These are phyloP conservation scores for Hipposideros armiger DNA, from an alignment of 2,113 vertebrate species.

Conservation along the genomic window DNA sequence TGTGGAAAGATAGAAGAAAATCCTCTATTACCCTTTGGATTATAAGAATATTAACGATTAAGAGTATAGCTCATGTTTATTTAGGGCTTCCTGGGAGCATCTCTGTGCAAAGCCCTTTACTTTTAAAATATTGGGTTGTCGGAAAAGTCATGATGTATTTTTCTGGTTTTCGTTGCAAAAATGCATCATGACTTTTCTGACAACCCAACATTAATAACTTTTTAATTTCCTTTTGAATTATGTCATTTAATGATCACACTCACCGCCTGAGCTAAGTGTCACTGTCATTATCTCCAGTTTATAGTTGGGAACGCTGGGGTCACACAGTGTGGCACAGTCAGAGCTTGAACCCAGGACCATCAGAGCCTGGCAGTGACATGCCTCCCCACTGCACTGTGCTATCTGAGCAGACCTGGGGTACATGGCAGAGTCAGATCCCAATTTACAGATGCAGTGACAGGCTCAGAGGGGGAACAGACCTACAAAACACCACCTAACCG, in stretches of 20 bases:
- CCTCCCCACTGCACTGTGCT: accelerated
- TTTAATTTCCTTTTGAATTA: neutral
- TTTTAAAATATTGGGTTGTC: no score
- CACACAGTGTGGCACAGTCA: no score
- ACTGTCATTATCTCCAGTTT: neutral
- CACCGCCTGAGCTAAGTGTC: accelerated
- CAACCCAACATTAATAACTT: neutral
- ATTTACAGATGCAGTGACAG: accelerated
- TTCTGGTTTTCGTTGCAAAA: no score
- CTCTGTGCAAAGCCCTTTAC: neutral
- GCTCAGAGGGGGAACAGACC: neutral
- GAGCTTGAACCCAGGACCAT: neutral
- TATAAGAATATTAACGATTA: neutral
- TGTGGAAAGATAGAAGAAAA: neutral
- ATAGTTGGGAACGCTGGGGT: neutral
- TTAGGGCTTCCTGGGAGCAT: neutral
- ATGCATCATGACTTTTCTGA: no score
- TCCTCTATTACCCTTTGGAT: neutral
- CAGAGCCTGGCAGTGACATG: neutral
- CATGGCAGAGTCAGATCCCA: neutral
- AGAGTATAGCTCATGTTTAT: neutral
- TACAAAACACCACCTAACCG: neutral
- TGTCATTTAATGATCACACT: neutral
- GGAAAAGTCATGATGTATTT: no score
- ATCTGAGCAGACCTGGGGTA: no score